Evolutionary conservation across 2,797 vertebrate species (phyloP).

Genomic region (Chiroxiphia lanceolata): DNA sequence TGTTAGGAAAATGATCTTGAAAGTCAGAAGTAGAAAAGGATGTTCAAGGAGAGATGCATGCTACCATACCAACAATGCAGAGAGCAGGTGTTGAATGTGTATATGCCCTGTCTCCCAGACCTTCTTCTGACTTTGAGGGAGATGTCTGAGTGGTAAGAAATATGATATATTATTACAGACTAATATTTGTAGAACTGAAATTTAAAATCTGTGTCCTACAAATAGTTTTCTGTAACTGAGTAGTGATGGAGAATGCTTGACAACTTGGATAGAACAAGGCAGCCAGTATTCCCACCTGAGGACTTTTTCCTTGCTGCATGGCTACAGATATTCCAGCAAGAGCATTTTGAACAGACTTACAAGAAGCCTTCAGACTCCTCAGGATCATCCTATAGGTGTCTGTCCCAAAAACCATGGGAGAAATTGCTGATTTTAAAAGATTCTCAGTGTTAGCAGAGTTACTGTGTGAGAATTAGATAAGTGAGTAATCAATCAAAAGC

Average conservation of each 20-base stretch:
- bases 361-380: neutral
- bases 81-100: neutral
- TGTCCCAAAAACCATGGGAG: neutral
- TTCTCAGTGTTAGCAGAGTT: neutral
- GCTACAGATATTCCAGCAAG: neutral
- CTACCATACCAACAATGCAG: slow-evolving; percentile 6
- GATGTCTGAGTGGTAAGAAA: neutral
- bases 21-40: neutral
- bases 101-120: neutral
- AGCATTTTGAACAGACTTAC: neutral
- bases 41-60: slow-evolving; percentile 17
- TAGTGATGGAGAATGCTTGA: neutral
- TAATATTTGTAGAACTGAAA: neutral
- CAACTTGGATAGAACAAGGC: neutral
- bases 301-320: neutral
- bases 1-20: neutral
- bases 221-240: neutral
- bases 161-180: neutral
- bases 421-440: neutral
- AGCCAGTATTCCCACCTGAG: neutral
- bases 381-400: neutral
- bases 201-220: neutral
- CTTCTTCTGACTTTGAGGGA: slow-evolving; percentile 6
- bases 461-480: neutral
- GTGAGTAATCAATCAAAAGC: neutral